Base-by-base conservation (phyloP, 37 sponge, comb jelly and placozoan species). In the Ianthella basta region DNA sequence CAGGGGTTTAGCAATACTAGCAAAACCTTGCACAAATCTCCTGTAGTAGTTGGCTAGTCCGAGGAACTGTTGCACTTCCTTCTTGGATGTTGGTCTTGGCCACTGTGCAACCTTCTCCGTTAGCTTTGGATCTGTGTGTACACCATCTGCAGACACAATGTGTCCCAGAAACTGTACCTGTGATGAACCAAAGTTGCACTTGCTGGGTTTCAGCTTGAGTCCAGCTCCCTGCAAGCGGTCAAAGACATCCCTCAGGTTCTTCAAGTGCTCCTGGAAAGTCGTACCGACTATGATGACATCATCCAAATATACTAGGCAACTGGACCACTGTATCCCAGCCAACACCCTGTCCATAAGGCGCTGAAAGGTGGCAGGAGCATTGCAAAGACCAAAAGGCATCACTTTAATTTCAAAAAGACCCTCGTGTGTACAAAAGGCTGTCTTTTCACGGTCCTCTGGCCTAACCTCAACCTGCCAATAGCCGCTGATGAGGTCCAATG, bases 21-120 rank as follows among this genome's bases (percentile, higher is more conserved):
- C 77, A 60, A 79, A 77, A 24, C 39, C 63, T 23, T 78, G 40
- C 15, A 86, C 66, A 36, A 77, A 86, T 54, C 86, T 38, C 19
- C 86, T 63, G 68, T 86, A 86, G 67, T 86, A 86, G 80, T 79
- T 79, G 35, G 63, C 80, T 36, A 77, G 44, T n/a, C 65, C 77
- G n/a, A 86, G 68, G 68, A 86, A 86, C 34, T 33, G 61, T 36
- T 77, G 79, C 19, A 86, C 37, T 32, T 86, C 86, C 68, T 79
- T 77, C 68, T 15, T 37, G 59, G 38, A 35, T n/a, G 54, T 66
- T 69, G 87, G 87, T 29, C 18, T 61, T 20, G 86, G 86, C 77
- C 79, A 75, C 20, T 60, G 34, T 24, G 79, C 30, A 16, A 86
- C 77, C 56, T 79, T 36, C n/a, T 79, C 68, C 16, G 79, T 79